Evolutionary conservation across 2,888 invertebrate genomes (phyloP), one percentile per base, ranked within the genome.

Genomic region (Apamea sordens): DNA sequence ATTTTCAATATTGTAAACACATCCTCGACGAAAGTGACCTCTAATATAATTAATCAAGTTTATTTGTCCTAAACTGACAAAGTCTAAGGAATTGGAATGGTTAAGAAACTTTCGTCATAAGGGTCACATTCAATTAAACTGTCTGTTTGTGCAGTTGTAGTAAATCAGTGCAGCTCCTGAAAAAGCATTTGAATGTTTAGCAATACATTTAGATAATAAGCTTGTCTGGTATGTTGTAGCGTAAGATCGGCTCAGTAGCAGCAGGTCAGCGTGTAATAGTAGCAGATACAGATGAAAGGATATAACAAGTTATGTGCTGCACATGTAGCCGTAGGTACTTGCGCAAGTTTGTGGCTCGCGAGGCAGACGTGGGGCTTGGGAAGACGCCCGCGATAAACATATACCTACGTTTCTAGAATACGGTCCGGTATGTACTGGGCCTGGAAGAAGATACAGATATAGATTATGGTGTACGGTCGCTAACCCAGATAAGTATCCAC

Each of bases 341-440:
- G 77, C 56, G 41, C 67, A 77, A 83, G 63, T 72, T 72, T 56
- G 18, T 13, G 67, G 56, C 28, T 28, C 82, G 18, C 61, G 61
- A 47, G 47, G 44, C 18, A 41, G 41, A 71, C 50, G 50, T 41
- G 70, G 2, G 59, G n/a, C 50, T 59, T n/a, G 41, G 24, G 63
- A 36, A 18, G 41, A 50, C 8, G 53, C 24, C 53, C 32, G 4
- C 24, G 0, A 7, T 41, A 63, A 18, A n/a, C 3, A 32, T 32
- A 5, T 32, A 24, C 1, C 24, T 18, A 24, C 41, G n/a, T 36
- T 15, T 5, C 1, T 11, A 82, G 75, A 80, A 70, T 47, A 13
- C 47, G 59, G 18, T 50, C 10, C 21, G 28, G 11, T 21, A 21
- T 28, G 21, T 8, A 47, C 47, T 21, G 28, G 8, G 24, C 4